Evolutionary conservation across 35 echinoderm and acorn worm species (phyloP).

Genomic region (Apostichopus japonicus): DNA sequence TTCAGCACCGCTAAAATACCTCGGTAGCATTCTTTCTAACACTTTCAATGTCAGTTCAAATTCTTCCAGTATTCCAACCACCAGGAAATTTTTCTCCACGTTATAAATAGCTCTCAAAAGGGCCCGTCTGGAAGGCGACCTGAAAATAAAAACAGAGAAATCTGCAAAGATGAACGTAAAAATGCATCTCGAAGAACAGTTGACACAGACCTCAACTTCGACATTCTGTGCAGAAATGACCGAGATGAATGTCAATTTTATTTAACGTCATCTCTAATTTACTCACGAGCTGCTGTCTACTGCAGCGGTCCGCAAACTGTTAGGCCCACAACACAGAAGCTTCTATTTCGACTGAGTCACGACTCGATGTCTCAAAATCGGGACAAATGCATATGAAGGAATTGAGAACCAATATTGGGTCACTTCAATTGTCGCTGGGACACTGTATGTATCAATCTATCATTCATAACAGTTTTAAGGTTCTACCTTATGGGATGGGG

Average conservation of each 20-base stretch:
- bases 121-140: slow-evolving; percentile 61
- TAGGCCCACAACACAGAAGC: too few species aligned
- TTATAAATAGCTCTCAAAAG: slow-evolving; percentile 74
- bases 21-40: slow-evolving; percentile 74
- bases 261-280: not conserved
- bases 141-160: slow-evolving; percentile 11
- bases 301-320: too few species aligned
- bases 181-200: not conserved
- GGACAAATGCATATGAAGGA: too few species aligned
- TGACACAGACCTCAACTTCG: not conserved
- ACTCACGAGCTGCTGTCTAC: not conserved
- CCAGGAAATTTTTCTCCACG: slow-evolving; percentile 72
- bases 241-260: not conserved
- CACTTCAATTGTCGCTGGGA: too few species aligned
- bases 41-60: slow-evolving; percentile 72
- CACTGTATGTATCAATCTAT: too few species aligned
- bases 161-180: too few species aligned
- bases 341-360: too few species aligned
- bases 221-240: not conserved
- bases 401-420: too few species aligned
- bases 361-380: too few species aligned
- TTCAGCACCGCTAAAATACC: slow-evolving; percentile 61
- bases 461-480: too few species aligned
- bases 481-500: too few species aligned
- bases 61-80: slow-evolving; percentile 86